Evolutionary conservation across 2,888 invertebrate genomes (phyloP), one percentile per base, ranked within the genome.

Genomic region (Eristalinus sepulchralis): DNA sequence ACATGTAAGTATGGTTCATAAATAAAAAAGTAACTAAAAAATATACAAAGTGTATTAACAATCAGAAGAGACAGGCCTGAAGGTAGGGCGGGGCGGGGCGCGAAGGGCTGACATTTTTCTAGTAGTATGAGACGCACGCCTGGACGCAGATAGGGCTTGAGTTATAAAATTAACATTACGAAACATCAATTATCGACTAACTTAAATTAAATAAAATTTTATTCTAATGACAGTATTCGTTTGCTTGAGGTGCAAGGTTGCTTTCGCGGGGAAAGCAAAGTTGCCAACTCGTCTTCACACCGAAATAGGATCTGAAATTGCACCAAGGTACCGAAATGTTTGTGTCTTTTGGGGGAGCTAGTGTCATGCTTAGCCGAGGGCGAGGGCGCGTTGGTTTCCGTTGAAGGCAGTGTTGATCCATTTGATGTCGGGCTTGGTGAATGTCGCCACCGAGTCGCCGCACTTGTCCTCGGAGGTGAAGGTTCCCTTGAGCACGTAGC

Each of bases 381-480:
- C n/a, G 10, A 86, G 83, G 24, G 86, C 86, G 27, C 86, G 86
- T 34, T 47, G 66, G 70, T 86, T 90, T 6, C 90, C 89, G 17
- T 90, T 90, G 59, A 92, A 92, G 76, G 90, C 90, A 57, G 89
- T 89, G 83, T 92, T 91, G 67, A 93, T 92, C 95, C 95, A 95
- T 89, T 94, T 94, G 2, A 94, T 89, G 90, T 95, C 95, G 89
- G 95, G 95, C 88, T 94, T 94, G 91, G 93, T 93, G 93, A 95
- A 95, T 4, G 94, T 94, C 0, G 94, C 90, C 87, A 92, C 90
- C 72, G 94, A 94, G 89, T 94, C 94, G 70, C 94, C 94, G 88
- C 95, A 95, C 22, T 93, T 96, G 34, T 96, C 95, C 89, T 97
- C 97, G 94, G 95, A 95, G 34, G 95, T 95, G 93, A 95, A 97